Percentiles rank a stretch among this genome's conserved stretches.
Evolutionary conservation across 2,113 vertebrate species (phyloP).

Genomic region (Phrynosoma blainvillii): DNA sequence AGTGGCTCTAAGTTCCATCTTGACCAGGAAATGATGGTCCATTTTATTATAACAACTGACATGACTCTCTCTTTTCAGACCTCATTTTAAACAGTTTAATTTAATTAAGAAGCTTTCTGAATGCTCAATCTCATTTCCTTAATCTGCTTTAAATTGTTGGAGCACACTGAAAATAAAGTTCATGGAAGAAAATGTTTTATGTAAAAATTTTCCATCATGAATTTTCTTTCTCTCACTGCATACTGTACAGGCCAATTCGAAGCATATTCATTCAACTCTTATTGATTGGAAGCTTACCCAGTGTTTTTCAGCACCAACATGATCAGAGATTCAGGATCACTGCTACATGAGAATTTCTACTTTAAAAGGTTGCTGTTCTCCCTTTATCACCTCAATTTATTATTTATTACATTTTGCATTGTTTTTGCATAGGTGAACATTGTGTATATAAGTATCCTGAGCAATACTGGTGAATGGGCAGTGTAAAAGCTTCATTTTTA

Average conservation of each 20-base stretch:
- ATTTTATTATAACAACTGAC: background rate
- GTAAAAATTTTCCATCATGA: background rate
- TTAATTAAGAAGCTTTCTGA: slow-evolving; percentile 15
- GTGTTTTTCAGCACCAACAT: background rate
- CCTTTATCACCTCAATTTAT: no score
- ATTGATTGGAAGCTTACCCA: background rate
- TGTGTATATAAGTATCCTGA: no score
- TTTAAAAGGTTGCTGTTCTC: background rate
- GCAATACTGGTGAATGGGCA: background rate
- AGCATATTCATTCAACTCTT: background rate
- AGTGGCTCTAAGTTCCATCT: no score
- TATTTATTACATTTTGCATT: background rate
- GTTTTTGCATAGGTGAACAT: background rate
- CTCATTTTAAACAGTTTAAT: background rate
- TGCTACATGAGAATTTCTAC: background rate
- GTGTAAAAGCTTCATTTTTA: background rate
- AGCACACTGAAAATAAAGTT: background rate
- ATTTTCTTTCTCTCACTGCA: background rate
- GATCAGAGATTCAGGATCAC: background rate
- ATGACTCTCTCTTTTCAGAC: background rate
- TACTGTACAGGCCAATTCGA: background rate
- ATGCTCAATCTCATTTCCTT: background rate
- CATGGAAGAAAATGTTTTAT: background rate
- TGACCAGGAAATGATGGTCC: no score
- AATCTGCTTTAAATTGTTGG: slow-evolving; percentile 1